Conservation (phyloP, 2,797 vertebrate species). For the Micromesistius poutassou region DNA sequence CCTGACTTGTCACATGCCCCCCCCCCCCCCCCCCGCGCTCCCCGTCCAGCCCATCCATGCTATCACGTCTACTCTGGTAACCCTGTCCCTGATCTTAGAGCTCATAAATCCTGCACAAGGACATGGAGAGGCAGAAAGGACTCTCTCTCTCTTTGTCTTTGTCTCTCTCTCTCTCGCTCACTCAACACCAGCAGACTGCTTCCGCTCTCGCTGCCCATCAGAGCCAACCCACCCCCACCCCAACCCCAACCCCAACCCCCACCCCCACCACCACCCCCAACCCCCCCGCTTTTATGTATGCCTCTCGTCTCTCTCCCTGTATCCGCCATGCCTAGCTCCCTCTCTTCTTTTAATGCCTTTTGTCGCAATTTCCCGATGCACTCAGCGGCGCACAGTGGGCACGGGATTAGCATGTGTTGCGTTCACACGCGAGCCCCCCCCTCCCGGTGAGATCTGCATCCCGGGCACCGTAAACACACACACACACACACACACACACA, state of each 20-base stretch:
- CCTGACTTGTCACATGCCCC: conserved; percentile 10
- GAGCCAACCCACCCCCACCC: neutral
- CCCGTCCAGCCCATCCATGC: conserved; percentile 39
- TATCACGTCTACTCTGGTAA: conserved; percentile 38
- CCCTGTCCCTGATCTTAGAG: conserved; percentile 64
- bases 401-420: conserved; percentile 33
- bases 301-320: conserved; percentile 22
- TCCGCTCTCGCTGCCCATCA: neutral
- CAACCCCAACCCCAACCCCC: neutral
- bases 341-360: conserved; percentile 17
- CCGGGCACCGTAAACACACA: conserved; percentile 42
- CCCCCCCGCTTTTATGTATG: neutral
- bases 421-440: conserved; percentile 8
- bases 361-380: conserved; percentile 29
- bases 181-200: neutral
- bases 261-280: neutral
- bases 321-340: conserved; percentile 35
- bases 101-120: conserved; percentile 73
- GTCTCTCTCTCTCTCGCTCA: conserved; percentile 35
- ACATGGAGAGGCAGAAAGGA: conserved; percentile 54
- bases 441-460: conserved; percentile 34
- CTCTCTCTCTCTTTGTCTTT: conserved; percentile 44
- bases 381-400: conserved; percentile 12
- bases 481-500: conserved; percentile 44
- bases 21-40: conserved; percentile 41